Evolutionary conservation across 2,113 vertebrate species (phyloP), one percentile per base, ranked within the genome.

Genomic region (Xenopus laevis): DNA sequence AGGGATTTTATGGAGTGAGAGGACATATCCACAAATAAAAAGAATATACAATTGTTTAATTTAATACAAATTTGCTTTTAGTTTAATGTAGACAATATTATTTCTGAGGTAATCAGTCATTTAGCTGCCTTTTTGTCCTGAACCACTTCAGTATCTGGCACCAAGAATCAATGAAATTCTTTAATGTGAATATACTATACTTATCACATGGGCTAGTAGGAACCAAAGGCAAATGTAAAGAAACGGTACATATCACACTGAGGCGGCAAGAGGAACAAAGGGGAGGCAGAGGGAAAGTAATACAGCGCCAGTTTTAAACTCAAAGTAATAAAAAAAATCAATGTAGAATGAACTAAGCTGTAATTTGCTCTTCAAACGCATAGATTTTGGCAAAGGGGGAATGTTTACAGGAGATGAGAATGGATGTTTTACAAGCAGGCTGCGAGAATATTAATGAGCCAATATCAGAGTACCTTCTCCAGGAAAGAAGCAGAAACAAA

Each of bases 391-490:
- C 46, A 74, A 74, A 20, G 20, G 59, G 30, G 18, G 63, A 66
- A 66, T 74, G 40, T 65, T 66, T 59, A 66, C 52, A 47, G 63
- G 44, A 45, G 47, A 65, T 18, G 50, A 46, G 27, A 59, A 61
- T 44, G 58, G 30, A 18, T 59, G 65, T 68, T 68, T 74, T 59
- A 68, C 55, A 68, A 74, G 72, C 57, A 61, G 65, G 50, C 72
- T 60, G 72, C 13, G 53, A 57, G 72, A 74, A 74, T 74, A 74
- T 74, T 74, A 74, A 74, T 74, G 45, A 74, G 65, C 2, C 18
- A 13, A 33, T 60, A 61, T 74, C 57, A 15, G 13, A 47, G 63
- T 50, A 2, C 47, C 40, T 17, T 47, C 63, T 58, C 20, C 12
- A 16, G 47, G 11, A 16, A 10, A 50, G 15, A 27, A 4, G 15